A percentile compares a stretch with the other conserved stretches of the same genome.
Evolutionary conservation across 2,797 vertebrate genomes (phyloP).

Genomic region (Eulemur rubriventer): DNA sequence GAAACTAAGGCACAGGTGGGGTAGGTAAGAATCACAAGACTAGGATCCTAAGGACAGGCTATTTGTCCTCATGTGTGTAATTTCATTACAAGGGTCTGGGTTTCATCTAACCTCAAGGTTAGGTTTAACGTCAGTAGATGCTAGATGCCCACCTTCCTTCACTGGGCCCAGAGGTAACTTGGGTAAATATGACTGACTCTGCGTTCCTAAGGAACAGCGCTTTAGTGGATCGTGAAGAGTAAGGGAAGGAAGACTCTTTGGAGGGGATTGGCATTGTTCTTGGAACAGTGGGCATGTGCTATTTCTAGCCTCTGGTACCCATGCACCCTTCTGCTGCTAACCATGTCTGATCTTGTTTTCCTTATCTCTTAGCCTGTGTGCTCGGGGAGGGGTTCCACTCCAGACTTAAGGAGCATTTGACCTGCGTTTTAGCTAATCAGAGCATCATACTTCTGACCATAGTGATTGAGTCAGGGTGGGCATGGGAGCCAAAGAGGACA

Average conservation of each 20-base stretch:
- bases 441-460: neutral
- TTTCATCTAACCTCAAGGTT: neutral
- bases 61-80: fast-evolving
- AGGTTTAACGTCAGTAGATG: neutral
- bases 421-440: neutral
- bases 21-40: neutral
- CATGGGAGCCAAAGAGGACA: no score
- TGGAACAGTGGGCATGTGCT: neutral
- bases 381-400: neutral
- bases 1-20: neutral
- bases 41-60: no score
- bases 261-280: neutral
- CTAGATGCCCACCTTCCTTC: neutral
- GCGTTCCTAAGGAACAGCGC: fast-evolving
- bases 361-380: fast-evolving
- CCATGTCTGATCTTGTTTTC: neutral
- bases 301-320: neutral
- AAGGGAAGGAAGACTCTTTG: no score
- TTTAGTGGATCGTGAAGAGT: neutral
- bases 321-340: neutral
- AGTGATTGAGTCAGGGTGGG: neutral
- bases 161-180: neutral
- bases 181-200: neutral
- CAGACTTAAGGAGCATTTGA: neutral
- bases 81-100: neutral